Evolutionary conservation across 1,140 invertebrate species (phyloP).

Genomic region (Dreissena polymorpha): DNA sequence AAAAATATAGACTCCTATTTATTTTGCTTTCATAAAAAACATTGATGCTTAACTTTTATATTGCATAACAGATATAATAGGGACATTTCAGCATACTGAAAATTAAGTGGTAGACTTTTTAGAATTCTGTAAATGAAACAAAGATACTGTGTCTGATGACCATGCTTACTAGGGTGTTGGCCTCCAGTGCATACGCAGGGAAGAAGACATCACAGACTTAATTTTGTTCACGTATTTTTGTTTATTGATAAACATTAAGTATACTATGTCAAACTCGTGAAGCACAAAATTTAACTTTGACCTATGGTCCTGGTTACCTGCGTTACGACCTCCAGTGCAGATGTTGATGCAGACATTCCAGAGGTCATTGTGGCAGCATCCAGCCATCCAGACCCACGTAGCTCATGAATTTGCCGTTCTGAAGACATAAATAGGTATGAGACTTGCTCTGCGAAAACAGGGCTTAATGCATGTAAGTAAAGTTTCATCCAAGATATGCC

Average conservation of each 20-base stretch:
- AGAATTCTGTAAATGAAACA: too few relatives aligned
- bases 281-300: too few relatives aligned
- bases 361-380: constrained; percentile 88
- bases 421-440: constrained; percentile 53
- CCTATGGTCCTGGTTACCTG: constrained; percentile 66
- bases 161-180: too few relatives aligned
- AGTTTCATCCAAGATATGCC: too few relatives aligned
- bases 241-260: too few relatives aligned
- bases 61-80: background rate
- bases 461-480: too few relatives aligned
- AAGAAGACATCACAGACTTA: too few relatives aligned
- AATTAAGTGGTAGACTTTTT: background rate
- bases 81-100: background rate
- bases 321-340: constrained; percentile 71
- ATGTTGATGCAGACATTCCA: constrained; percentile 88
- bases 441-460: too few relatives aligned
- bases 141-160: too few relatives aligned
- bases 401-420: constrained; percentile 91
- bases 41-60: background rate
- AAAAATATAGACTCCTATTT: background rate
- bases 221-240: too few relatives aligned
- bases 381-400: constrained; percentile 92
- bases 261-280: too few relatives aligned
- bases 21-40: background rate
- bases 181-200: too few relatives aligned